These are phyloP conservation scores for Trissoscelio sp. DNA, from an alignment of 2,888 invertebrate species.

Conservation along the genomic window DNA sequence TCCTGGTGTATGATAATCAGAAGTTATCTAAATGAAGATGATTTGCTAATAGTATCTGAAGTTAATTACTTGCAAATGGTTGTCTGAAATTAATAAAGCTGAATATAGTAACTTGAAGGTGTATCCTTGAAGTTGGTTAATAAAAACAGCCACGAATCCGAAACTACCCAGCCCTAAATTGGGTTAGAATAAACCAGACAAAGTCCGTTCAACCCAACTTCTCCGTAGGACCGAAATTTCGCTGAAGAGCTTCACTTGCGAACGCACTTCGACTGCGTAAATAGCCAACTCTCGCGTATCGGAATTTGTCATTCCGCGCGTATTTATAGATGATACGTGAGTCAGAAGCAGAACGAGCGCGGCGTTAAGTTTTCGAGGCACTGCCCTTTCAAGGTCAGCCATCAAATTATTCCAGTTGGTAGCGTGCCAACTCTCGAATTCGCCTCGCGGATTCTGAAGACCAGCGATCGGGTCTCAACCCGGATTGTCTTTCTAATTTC, in stretches of 20 bases:
- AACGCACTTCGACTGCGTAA: constrained; percentile 59
- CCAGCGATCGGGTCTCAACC: constrained; percentile 13
- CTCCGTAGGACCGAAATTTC: constrained; percentile 52
- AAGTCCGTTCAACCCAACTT: constrained; percentile 53
- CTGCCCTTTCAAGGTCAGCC: constrained; percentile 69
- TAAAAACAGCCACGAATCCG: no score
- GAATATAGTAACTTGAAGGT: no score
- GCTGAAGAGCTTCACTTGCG: constrained; percentile 38
- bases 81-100: no score
- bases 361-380: constrained; percentile 64
- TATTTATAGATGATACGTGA: constrained; percentile 68
- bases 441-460: constrained; percentile 19
- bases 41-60: no score
- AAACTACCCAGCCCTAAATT: constrained; percentile 43
- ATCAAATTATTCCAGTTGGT: constrained; percentile 68
- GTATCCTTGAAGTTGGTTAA: no score
- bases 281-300: constrained; percentile 56
- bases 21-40: no score
- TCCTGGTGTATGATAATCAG: no score
- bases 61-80: no score
- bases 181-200: constrained; percentile 34
- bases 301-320: constrained; percentile 63
- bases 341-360: constrained; percentile 61
- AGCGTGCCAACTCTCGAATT: constrained; percentile 51
- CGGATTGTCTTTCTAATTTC: constrained; percentile 29